Evolutionary conservation across 2,888 invertebrate genomes (phyloP), one percentile per base, ranked within the genome.

Genomic region (Coremacera marginata): DNA sequence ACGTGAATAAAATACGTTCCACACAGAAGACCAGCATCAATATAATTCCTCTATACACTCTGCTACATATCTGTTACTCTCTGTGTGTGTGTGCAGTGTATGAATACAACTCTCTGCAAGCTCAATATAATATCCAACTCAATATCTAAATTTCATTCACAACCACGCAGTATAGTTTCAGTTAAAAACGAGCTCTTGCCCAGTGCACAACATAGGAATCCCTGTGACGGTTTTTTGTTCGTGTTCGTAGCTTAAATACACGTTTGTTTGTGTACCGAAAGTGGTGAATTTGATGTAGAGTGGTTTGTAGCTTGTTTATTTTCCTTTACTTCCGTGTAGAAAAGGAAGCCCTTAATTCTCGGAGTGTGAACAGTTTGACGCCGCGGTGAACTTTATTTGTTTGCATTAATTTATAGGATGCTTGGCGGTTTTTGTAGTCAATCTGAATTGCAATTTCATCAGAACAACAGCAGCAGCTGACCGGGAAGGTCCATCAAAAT

Each of bases 181-280:
- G 73, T 73, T 51, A 34, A 9, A 34, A 52, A 65, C 74, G 74
- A 67, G 65, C 74, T 52, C 74, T 67, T 37, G 65, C 27, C 67
- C 34, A 52, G 67, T 52, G 67, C 11, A 67, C 37, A 74, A 22
- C 55, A 34, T 34, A 22, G 22, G 19, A n/a, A 34, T 22, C 65
- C 22, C 27, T 27, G 74, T 74, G 31, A 34, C 65, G 27, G 37
- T 57, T 37, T 37, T 55, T 52, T 37, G 37, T 74, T 55, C 25
- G 14, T 5, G 5, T 37, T 16, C 51, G 55, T 22, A 55, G 19
- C 8, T 16, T n/a, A 8, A 31, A 51, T 27, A 27, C 16, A 31
- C 37, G 34, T 22, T 19, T 31, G 34, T 22, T 68, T 51, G 44
- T 67, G 14, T 14, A 25, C 25, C 55, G n/a, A 49, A 27, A 22